Conservation (phyloP, 2,888 invertebrate genomes). For the Zhuqinia jingwanae region DNA sequence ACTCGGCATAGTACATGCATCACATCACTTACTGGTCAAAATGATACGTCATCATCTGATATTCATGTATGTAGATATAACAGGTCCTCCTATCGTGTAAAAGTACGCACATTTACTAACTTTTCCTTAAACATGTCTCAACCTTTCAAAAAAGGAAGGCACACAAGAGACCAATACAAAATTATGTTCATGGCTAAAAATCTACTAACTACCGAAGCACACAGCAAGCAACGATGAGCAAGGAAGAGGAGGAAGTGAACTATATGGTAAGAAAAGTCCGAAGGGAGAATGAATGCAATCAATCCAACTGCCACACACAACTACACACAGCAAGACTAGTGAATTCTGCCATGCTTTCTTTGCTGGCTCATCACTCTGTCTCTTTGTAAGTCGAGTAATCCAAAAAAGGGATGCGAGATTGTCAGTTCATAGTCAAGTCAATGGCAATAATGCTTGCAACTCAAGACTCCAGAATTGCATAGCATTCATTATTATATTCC, state of each 20-base stretch:
- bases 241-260: conserved; percentile 22
- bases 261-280: conserved; percentile 37
- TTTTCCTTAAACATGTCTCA: not conserved
- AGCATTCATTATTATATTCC: not conserved
- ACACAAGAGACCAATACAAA: conserved; percentile 58
- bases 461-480: not conserved
- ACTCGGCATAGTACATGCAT: not conserved
- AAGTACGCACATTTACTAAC: not conserved
- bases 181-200: conserved; percentile 68
- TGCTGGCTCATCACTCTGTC: conserved; percentile 54
- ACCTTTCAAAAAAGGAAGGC: not conserved
- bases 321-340: not conserved
- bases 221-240: conserved; percentile 10
- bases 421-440: not conserved
- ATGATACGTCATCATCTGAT: not conserved
- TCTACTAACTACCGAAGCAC: conserved; percentile 3
- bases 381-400: conserved; percentile 39
- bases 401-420: conserved; percentile 11
- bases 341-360: conserved; percentile 45
- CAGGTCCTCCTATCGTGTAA: not conserved
- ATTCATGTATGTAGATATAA: no score
- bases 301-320: conserved; percentile 69
- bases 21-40: not conserved
- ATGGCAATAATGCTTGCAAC: no score
- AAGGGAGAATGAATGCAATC: conserved; percentile 68